These are phyloP conservation scores for Rhagophthalmus giganteus DNA, from an alignment of 2,888 invertebrate species.

Conservation along the genomic window DNA sequence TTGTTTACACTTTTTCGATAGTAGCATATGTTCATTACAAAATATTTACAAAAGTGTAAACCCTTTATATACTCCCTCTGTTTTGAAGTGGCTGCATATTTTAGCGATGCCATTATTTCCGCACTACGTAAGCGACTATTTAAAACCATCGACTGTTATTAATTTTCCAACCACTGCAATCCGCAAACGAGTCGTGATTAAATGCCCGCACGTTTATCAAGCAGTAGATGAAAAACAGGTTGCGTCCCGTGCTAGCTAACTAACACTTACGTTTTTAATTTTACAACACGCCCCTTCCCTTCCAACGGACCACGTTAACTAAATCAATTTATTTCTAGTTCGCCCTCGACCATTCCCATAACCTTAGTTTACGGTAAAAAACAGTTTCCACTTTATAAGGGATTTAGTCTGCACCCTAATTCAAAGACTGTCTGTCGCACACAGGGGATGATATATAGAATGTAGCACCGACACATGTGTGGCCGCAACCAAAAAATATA, in stretches of 20 bases:
- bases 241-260: too few relatives aligned
- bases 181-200: slow-evolving; percentile 17
- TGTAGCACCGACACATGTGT: slow-evolving; percentile 27
- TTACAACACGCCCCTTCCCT: too few relatives aligned
- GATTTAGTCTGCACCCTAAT: slow-evolving; percentile 17
- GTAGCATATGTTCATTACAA: too few relatives aligned
- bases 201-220: slow-evolving; percentile 21
- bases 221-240: slow-evolving; percentile 23
- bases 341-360: slow-evolving; percentile 19
- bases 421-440: slow-evolving; percentile 22
- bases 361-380: slow-evolving; percentile 4
- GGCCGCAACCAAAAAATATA: slow-evolving; percentile 20
- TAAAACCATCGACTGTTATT: too few relatives aligned
- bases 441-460: slow-evolving; percentile 26
- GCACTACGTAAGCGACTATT: too few relatives aligned
- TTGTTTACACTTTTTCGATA: too few relatives aligned
- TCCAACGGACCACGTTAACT: slow-evolving; percentile 16
- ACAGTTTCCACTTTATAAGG: slow-evolving; percentile 8
- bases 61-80: too few relatives aligned
- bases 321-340: slow-evolving; percentile 14
- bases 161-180: slow-evolving; percentile 12
- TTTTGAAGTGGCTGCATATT: too few relatives aligned
- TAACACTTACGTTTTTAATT: too few relatives aligned
- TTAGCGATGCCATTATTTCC: too few relatives aligned
- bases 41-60: too few relatives aligned